A percentile compares a stretch with the other conserved stretches of the same genome.
Conservation (phyloP, 2,797 vertebrate species). For the Oryzias sinensis region DNA sequence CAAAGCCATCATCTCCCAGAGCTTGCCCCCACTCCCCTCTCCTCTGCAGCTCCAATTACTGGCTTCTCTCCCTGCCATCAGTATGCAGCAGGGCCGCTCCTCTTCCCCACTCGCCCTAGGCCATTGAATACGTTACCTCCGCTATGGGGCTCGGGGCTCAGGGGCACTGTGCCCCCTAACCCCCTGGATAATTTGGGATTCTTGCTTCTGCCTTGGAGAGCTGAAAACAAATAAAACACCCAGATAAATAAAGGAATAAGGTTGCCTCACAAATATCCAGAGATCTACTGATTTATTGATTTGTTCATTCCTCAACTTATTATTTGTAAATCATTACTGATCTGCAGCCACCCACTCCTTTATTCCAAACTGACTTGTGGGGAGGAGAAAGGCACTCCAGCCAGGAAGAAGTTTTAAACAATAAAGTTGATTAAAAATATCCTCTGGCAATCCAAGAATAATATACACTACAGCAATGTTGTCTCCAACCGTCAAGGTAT, state of each 20-base stretch:
- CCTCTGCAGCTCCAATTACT: slow-evolving; percentile 85
- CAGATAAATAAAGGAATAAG: slow-evolving; percentile 74
- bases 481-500: not conserved
- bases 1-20: slow-evolving; percentile 83
- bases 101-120: slow-evolving; percentile 86
- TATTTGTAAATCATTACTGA: slow-evolving; percentile 80
- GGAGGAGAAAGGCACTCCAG: slow-evolving; percentile 19
- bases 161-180: slow-evolving; percentile 82
- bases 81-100: slow-evolving; percentile 85
- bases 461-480: slow-evolving; percentile 6
- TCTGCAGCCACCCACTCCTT: slow-evolving; percentile 59
- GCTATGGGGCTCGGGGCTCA: slow-evolving; percentile 80
- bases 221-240: slow-evolving; percentile 81
- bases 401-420: slow-evolving; percentile 28
- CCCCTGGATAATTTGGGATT: slow-evolving; percentile 90
- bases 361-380: slow-evolving; percentile 22
- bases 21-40: slow-evolving; percentile 77
- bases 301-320: slow-evolving; percentile 77
- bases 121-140: slow-evolving; percentile 93
- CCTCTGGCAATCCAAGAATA: slow-evolving; percentile 11
- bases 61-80: slow-evolving; percentile 84
- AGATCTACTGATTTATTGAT: slow-evolving; percentile 83
- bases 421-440: slow-evolving; percentile 2
- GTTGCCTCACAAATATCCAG: slow-evolving; percentile 68
- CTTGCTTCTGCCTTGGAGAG: slow-evolving; percentile 81